A percentile compares a stretch with the other conserved stretches of the same genome.
phyloP scores from a whole-genome alignment of 2,888 invertebrate genomes.

The Embidobia sp. region DNA sequence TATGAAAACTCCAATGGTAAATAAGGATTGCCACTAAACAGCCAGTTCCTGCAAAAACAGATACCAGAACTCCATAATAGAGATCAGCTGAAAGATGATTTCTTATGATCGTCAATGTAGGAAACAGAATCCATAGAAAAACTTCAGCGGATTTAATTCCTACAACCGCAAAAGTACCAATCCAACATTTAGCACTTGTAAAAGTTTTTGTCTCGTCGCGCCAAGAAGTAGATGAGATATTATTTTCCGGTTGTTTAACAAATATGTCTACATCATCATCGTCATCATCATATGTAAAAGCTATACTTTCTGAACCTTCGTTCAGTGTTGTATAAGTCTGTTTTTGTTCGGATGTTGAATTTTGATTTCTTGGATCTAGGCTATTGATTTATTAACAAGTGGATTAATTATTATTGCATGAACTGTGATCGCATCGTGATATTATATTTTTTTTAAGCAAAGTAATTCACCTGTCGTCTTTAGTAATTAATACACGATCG shows the following conservation, averaged over 20 bases:
- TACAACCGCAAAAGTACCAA: conserved; percentile 15
- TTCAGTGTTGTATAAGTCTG: neutral
- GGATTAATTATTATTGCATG: conserved; percentile 7
- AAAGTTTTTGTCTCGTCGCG: conserved; percentile 26
- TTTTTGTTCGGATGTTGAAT: neutral
- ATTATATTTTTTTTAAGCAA: too few relatives aligned
- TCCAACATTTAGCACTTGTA: conserved; percentile 24
- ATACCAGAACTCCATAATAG: conserved; percentile 33
- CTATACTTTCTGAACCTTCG: conserved; percentile 9
- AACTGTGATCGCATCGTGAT: too few relatives aligned
- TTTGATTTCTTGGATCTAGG: conserved; percentile 28
- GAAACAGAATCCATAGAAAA: conserved; percentile 57
- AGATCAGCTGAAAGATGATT: conserved; percentile 30
- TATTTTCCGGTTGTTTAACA: conserved; percentile 11
- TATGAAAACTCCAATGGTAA: conserved; percentile 45
- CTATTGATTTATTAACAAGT: conserved; percentile 12
- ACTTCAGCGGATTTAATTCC: conserved; percentile 47
- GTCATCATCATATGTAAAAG: conserved; percentile 44
- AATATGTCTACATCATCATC: conserved; percentile 41
- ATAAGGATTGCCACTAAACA: conserved; percentile 38
- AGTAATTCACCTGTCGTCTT: conserved; percentile 39
- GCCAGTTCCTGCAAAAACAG: conserved; percentile 37
- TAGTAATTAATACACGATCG: conserved; percentile 27
- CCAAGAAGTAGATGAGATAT: conserved; percentile 17
- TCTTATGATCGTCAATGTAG: conserved; percentile 36